These are phyloP conservation scores for Periplaneta americana DNA, from an alignment of 1,140 invertebrate genomes.

Conservation along the genomic window DNA sequence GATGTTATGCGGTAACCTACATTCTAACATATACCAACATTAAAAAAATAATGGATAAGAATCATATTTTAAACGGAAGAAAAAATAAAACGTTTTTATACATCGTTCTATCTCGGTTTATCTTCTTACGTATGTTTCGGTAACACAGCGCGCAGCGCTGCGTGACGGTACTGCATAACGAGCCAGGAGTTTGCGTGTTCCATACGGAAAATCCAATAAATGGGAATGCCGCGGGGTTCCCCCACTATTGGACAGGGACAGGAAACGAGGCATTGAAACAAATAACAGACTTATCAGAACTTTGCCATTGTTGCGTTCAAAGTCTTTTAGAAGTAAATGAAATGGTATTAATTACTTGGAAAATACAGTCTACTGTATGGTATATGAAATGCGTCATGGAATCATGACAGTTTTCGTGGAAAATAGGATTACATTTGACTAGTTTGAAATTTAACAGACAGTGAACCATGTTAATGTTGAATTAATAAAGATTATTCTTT, in stretches of 20 bases:
- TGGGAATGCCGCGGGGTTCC: background rate
- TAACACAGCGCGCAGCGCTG: background rate
- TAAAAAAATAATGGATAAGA: background rate
- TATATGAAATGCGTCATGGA: too few relatives aligned
- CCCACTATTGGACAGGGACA: background rate
- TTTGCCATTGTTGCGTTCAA: background rate
- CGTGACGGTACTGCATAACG: background rate
- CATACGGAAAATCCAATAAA: background rate
- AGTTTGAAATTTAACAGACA: too few relatives aligned
- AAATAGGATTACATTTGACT: too few relatives aligned
- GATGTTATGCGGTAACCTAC: background rate
- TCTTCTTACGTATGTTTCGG: background rate
- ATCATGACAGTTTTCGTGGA: too few relatives aligned
- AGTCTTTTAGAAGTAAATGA: background rate
- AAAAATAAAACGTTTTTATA: background rate
- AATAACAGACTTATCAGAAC: background rate
- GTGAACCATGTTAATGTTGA: too few relatives aligned
- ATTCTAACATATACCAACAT: background rate
- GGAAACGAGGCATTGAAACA: background rate
- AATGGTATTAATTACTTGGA: too few relatives aligned
- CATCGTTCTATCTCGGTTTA: background rate
- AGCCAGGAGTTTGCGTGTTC: background rate
- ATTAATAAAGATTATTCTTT: too few relatives aligned
- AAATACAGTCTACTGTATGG: too few relatives aligned
- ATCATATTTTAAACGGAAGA: background rate